phyloP scores from a whole-genome alignment of 2,888 invertebrate genomes.

The Yponomeuta malinellus region DNA sequence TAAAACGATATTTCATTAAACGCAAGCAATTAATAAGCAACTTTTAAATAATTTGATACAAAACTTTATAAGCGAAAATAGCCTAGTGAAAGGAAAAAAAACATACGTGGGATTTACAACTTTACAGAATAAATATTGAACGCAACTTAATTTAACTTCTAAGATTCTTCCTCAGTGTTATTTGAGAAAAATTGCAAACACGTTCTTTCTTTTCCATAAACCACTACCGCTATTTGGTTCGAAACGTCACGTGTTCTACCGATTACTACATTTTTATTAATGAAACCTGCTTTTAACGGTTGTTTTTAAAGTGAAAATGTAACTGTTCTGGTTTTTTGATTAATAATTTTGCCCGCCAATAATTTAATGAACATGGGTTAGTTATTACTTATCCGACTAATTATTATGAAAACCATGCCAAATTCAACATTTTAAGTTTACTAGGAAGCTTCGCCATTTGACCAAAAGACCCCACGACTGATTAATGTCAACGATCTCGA shows the following conservation, averaged over 20 bases:
- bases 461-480: neutral
- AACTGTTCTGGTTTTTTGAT: conserved; percentile 10
- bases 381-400: neutral
- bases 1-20: neutral
- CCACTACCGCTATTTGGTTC: conserved; percentile 34
- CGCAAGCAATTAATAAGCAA: neutral
- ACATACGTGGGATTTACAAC: too few relatives aligned
- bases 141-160: too few relatives aligned
- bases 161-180: neutral
- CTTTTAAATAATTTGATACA: too few relatives aligned
- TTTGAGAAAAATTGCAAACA: neutral
- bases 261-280: conserved; percentile 40
- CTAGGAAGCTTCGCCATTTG: neutral
- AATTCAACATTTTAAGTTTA: neutral
- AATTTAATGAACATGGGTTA: neutral
- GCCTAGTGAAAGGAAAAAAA: too few relatives aligned
- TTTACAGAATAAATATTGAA: too few relatives aligned
- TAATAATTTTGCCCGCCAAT: conserved; percentile 1
- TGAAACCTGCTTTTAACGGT: conserved; percentile 30
- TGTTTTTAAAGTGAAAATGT: conserved; percentile 25
- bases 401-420: neutral
- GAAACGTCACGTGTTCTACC: conserved; percentile 33
- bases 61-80: too few relatives aligned
- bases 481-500: neutral
- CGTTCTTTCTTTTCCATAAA: conserved; percentile 30